Evolutionary conservation across 1,140 invertebrate species (phyloP).

Genomic region (Dolichoris vasculosae): DNA sequence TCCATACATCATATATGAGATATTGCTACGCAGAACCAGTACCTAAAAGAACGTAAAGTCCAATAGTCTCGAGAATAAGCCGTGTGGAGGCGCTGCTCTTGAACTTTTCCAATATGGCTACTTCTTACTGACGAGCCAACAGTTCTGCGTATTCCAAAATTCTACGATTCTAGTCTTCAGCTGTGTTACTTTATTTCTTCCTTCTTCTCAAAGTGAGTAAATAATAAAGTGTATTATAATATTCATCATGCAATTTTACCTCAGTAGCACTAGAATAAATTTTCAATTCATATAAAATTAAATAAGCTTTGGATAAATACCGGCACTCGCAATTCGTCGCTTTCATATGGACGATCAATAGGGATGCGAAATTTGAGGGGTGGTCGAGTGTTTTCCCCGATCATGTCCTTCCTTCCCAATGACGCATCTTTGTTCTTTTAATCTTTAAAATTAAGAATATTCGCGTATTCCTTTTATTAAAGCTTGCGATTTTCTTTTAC

Average conservation of each 20-base stretch:
- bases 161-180: neutral
- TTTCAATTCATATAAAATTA: neutral
- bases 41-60: neutral
- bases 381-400: neutral
- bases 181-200: neutral
- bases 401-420: neutral
- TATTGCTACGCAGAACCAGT: conserved; percentile 21
- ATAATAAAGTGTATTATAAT: neutral
- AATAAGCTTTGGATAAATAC: neutral
- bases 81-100: neutral
- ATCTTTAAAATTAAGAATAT: neutral
- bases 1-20: neutral
- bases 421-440: neutral
- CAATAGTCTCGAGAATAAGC: neutral
- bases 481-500: too few relatives aligned
- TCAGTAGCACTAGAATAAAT: neutral
- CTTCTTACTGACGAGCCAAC: conserved; percentile 11
- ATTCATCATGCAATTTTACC: neutral
- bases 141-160: conserved; percentile 21
- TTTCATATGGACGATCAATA: conserved; percentile 38
- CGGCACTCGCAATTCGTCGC: neutral
- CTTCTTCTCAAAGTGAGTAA: conserved; percentile 15
- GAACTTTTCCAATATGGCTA: conserved; percentile 43
- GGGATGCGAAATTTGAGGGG: neutral
- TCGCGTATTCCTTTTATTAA: neutral